Base-by-base conservation (phyloP, 2,797 vertebrate genomes). In the Taenioides sp. region DNA sequence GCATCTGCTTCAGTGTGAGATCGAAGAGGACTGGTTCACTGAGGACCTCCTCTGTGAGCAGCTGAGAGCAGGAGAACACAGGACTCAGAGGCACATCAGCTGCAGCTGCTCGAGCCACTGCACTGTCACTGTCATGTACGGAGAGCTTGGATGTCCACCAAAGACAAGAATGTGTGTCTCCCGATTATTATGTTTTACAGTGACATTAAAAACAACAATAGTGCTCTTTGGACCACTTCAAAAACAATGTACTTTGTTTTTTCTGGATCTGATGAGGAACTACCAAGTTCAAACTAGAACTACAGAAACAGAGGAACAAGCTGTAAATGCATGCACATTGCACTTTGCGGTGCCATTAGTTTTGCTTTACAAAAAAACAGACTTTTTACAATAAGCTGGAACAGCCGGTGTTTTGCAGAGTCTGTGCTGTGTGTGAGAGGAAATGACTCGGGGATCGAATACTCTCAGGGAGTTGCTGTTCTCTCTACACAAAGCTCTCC, bases 391-490 rank as follows among this genome's bases (percentile, higher is more conserved):
- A 27, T 59, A 25, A 59, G 71, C 57, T 74, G 65, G 34, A 69
- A 75, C 31, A 49, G 69, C 43, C 49, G 14, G 65, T 11, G 12
- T 54, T 61, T 49, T 67, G 64, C 65, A 68, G 27, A 27, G n/a
- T 16, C 50, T 55, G 58, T 75, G 57, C 60, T 62, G 61, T 55
- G 28, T 7, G n/a, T 23, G 17, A 28, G 65, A 23, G 69, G 58
- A 72, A 72, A 57, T n/a, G n/a, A 52, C 58, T 82, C 77, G 80
- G 77, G 82, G 84, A 78, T 78, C 81, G 71, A 81, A 73, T 69
- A 58, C 78, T 84, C 89, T 91, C 87, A 90, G 90, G 89, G 84
- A 89, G 69, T 86, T 85, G 79, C 65, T 71, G 74, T 82, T 83
- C 62, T 78, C 43, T 82, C 72, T 70, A 64, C 80, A 76, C 80